Evolutionary conservation across 2,888 invertebrate species (phyloP).

Genomic region (Dioctria rufipes): DNA sequence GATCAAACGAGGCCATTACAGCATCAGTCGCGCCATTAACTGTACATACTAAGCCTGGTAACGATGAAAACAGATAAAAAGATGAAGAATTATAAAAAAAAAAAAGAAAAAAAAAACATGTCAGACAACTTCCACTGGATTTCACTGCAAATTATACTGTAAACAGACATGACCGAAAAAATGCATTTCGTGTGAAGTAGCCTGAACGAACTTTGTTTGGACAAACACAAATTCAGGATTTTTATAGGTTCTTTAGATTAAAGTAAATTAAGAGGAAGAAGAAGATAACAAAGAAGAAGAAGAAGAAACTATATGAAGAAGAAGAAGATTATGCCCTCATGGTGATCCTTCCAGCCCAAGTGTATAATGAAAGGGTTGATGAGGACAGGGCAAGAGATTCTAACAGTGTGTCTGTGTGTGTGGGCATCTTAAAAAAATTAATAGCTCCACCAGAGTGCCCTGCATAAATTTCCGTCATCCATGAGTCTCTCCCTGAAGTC

Average conservation of each 20-base stretch:
- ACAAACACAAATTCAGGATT: neutral
- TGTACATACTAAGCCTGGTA: conserved; percentile 28
- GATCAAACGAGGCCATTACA: conserved; percentile 44
- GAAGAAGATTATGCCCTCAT: neutral
- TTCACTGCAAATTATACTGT: conserved; percentile 43
- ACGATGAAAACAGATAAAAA: neutral
- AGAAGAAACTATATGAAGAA: neutral
- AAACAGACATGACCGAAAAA: conserved; percentile 20
- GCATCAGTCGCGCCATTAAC: conserved; percentile 41
- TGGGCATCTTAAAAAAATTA: conserved; percentile 39
- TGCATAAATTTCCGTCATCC: conserved; percentile 34
- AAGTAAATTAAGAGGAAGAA: conserved; percentile 18
- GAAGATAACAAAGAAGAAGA: conserved; percentile 22
- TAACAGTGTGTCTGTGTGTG: neutral
- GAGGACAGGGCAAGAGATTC: neutral
- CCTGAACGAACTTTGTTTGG: neutral
- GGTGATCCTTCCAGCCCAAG: neutral
- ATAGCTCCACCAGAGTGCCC: neutral
- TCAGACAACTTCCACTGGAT: conserved; percentile 31
- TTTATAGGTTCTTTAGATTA: neutral
- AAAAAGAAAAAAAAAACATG: neutral
- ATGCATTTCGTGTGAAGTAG: neutral
- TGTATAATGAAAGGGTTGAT: neutral
- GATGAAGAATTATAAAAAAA: neutral
- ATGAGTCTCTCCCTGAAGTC: neutral